phyloP scores from a whole-genome alignment of 2,797 vertebrate species.

The Notoglanidium macrostoma region DNA sequence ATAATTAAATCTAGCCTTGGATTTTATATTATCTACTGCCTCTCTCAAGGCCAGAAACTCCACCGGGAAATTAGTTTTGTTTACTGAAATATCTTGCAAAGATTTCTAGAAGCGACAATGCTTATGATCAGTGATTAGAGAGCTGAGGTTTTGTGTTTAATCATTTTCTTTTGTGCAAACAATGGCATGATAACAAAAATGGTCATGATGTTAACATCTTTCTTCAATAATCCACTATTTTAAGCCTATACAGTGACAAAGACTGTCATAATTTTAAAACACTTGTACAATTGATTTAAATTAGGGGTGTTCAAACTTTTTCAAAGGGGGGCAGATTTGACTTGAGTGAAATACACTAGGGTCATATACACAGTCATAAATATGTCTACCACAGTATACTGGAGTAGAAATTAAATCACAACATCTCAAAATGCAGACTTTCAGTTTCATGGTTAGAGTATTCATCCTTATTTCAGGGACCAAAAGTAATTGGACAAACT shows the following conservation, averaged over 20 bases:
- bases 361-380: not conserved
- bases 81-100: constrained; percentile 46
- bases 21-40: constrained; percentile 38
- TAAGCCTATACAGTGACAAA: not conserved
- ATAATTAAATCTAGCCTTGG: constrained; percentile 47
- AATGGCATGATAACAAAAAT: not conserved
- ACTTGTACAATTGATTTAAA: not conserved
- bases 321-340: not conserved
- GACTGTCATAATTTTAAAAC: not conserved
- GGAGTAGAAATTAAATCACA: not conserved
- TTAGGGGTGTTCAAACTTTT: not conserved
- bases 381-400: not conserved
- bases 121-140: not conserved
- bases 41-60: constrained; percentile 37
- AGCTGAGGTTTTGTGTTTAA: not conserved
- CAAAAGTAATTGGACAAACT: not conserved
- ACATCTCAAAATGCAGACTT: not conserved
- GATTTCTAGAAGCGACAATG: constrained; percentile 28
- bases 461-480: not conserved
- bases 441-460: not conserved
- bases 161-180: not conserved
- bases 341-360: not conserved
- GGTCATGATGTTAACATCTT: not conserved
- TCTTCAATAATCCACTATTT: not conserved
- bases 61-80: constrained; percentile 54